Evolutionary conservation across 2,113 vertebrate genomes (phyloP), one percentile per base, ranked within the genome.

Genomic region (Carollia perspicillata): DNA sequence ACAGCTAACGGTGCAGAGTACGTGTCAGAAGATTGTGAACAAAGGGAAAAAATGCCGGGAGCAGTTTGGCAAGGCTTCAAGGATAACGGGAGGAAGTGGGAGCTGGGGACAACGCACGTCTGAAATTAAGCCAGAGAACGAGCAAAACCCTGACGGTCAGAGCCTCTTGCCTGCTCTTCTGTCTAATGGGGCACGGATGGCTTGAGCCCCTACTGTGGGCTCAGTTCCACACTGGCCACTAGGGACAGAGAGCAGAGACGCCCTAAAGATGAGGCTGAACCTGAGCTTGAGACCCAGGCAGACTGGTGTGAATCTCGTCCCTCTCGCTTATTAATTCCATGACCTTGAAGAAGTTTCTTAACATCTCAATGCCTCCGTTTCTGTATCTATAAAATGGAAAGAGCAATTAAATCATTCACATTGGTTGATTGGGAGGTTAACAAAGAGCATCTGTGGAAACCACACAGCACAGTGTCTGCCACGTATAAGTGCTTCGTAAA

Each of bases 41-140:
- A 8, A 49, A 23, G 9, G 3, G 37, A 51, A 26, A 42, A 55
- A 40, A 11, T 20, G 6, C 8, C 5, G 14, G 14, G 47, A 47
- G 33, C 5, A 16, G 20, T n/a, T 55, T 49, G 42, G 60, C 12
- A 11, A 75, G 40, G 44, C 12, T 78, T 84, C 33, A 30, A 16
- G 71, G 37, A 58, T 49, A 40, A 47, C 18, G 68, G 12, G 20
- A 7, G 3, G 30, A 44, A 49, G 33, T 5, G 7, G 16, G 44
- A 10, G 1, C 0, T 14, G 2, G 53, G 60, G 5, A 33, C 6
- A 9, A 0, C 0, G 40, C 47, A 2, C 0, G 1, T 28, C 53
- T 58, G 84, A 94, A 66, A 35, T 26, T 33, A 33, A 92, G 47
- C 51, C 66, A 11, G 77, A 83, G 3, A 22, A 26, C 77, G 11